phyloP scores from a whole-genome alignment of 2,888 invertebrate genomes.

The Lepidocyrtinus sp. region DNA sequence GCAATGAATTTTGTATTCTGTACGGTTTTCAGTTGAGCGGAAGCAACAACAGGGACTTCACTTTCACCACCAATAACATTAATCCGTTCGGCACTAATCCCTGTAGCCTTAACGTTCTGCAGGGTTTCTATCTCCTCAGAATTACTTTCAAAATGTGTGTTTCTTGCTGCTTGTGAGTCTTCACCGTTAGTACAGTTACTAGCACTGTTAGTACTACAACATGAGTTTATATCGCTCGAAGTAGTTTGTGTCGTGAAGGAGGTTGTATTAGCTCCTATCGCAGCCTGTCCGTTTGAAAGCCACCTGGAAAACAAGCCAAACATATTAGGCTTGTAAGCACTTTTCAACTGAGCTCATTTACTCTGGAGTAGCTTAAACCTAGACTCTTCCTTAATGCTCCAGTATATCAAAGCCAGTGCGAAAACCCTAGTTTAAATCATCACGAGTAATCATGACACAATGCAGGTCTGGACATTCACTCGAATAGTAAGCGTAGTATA shows the following conservation, averaged over 20 bases:
- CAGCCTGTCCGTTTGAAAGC: conserved; percentile 64
- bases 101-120: too few species aligned
- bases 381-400: conserved; percentile 25
- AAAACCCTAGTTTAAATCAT: too few species aligned
- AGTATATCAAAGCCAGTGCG: too few species aligned
- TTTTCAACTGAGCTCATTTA: conserved; percentile 52
- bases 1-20: too few species aligned
- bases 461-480: too few species aligned
- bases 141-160: not conserved
- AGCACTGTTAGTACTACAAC: conserved; percentile 3
- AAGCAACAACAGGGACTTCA: too few species aligned
- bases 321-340: conserved; percentile 62
- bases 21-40: too few species aligned
- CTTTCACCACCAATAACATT: too few species aligned
- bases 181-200: not conserved
- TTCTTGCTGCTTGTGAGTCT: not conserved
- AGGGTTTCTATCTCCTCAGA: not conserved
- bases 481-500: too few species aligned
- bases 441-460: too few species aligned
- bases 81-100: too few species aligned
- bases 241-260: conserved; percentile 20
- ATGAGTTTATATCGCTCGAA: not conserved
- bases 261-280: conserved; percentile 52
- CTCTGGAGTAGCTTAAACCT: conserved; percentile 20
- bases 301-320: conserved; percentile 69